Percentiles rank a stretch among this genome's conserved stretches.
These are phyloP conservation scores for Battus philenor DNA, from an alignment of 1,140 invertebrate species.

Conservation along the genomic window DNA sequence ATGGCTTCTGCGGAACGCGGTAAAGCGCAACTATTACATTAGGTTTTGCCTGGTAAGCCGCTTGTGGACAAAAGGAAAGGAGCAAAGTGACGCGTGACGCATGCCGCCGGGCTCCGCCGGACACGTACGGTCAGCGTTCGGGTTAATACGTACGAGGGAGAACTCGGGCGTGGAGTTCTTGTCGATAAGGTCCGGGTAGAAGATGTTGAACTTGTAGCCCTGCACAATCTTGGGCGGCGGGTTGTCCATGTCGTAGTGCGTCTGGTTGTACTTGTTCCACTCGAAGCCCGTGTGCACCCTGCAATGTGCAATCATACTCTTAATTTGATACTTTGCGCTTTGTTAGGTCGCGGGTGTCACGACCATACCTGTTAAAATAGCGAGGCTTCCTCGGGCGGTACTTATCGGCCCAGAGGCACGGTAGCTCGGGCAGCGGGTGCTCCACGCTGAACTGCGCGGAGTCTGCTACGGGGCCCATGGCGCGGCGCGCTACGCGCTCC, in stretches of 20 bases:
- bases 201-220: constrained; percentile 99
- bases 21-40: too few species aligned
- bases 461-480: constrained; percentile 85
- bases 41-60: too few species aligned
- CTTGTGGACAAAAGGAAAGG: too few species aligned
- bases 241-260: constrained; percentile 99
- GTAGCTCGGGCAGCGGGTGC: constrained; percentile 88
- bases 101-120: too few species aligned
- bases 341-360: too few species aligned
- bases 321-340: too few species aligned
- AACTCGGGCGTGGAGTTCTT: constrained; percentile 96
- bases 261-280: constrained; percentile 99
- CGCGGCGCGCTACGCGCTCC: constrained; percentile 88
- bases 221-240: constrained; percentile 99
- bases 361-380: constrained; percentile 93
- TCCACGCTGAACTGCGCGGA: constrained; percentile 97
- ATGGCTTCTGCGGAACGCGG: constrained; percentile 91
- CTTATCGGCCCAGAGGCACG: constrained; percentile 98
- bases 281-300: constrained; percentile 97
- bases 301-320: too few species aligned
- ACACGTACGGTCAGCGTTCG: too few species aligned
- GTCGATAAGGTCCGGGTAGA: constrained; percentile 99
- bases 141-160: constrained; percentile 82
- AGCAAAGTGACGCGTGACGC: too few species aligned
- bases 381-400: constrained; percentile 97